These are phyloP conservation scores for Acestrorhynchus altus DNA, from an alignment of 2,797 vertebrate species.

Conservation along the genomic window DNA sequence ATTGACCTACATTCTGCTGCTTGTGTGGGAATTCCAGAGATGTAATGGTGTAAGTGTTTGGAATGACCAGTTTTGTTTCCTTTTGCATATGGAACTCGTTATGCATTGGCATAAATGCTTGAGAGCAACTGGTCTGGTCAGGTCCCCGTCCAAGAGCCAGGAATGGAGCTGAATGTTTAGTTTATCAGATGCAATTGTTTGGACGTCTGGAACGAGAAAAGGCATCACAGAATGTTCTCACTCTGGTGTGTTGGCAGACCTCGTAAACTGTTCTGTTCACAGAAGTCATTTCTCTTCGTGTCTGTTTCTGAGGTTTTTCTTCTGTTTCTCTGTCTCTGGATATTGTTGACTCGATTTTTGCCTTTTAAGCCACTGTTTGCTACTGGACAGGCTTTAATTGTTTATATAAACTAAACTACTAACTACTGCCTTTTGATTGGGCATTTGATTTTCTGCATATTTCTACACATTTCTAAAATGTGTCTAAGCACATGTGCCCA, in stretches of 20 bases:
- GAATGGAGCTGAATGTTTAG: conserved; percentile 22
- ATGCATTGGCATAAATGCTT: conserved; percentile 14
- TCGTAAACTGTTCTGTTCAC: conserved; percentile 38
- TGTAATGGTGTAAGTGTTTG: conserved; percentile 21
- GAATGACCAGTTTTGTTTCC: conserved; percentile 4
- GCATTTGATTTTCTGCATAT: too few species aligned
- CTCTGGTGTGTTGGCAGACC: conserved; percentile 21
- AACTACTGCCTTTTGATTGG: too few species aligned
- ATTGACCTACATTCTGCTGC: conserved; percentile 41
- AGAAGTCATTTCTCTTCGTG: neutral
- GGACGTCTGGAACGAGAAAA: neutral
- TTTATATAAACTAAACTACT: too few species aligned
- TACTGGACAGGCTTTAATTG: too few species aligned
- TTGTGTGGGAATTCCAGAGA: conserved; percentile 36
- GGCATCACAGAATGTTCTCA: conserved; percentile 28
- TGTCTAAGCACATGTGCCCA: too few species aligned
- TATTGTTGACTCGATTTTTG: neutral
- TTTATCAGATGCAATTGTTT: conserved; percentile 2
- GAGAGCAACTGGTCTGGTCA: neutral
- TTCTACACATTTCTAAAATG: too few species aligned
- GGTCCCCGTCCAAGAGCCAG: neutral
- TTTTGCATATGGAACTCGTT: conserved; percentile 31
- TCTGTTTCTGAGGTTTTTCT: neutral
- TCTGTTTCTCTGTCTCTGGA: neutral
- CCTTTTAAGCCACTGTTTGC: neutral